Conservation (phyloP, 1,140 invertebrate genomes). For the Leptoteleia sp. region DNA sequence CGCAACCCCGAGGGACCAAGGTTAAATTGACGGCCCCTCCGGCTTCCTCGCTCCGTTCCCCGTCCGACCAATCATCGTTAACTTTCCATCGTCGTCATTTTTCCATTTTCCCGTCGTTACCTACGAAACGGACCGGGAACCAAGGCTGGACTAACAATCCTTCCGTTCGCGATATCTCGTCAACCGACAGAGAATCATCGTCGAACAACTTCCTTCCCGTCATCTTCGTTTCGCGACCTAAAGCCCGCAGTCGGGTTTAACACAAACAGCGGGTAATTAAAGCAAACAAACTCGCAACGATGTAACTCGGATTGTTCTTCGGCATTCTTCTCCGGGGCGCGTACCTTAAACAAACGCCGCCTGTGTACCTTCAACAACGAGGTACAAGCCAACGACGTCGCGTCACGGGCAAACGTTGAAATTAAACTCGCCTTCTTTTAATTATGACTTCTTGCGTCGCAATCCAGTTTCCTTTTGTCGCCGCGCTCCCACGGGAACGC, state of each 20-base stretch:
- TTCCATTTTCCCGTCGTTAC: neutral
- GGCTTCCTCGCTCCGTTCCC: no score
- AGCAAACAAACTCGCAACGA: constrained; percentile 7
- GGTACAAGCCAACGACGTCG: constrained; percentile 13
- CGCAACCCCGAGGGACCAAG: neutral
- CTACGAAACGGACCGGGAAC: no score
- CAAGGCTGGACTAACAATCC: no score
- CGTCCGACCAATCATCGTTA: no score
- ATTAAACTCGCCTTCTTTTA: constrained; percentile 33
- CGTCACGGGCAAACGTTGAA: constrained; percentile 22
- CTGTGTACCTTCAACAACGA: no score
- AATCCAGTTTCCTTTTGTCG: no score
- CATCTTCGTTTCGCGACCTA: no score
- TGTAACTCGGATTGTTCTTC: constrained; percentile 16
- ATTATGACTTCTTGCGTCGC: constrained; percentile 36
- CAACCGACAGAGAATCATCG: no score
- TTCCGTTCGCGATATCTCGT: no score
- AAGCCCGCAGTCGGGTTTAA: neutral
- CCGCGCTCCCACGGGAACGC: no score
- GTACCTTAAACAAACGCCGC: constrained; percentile 7
- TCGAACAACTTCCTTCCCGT: no score
- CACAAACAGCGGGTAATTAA: constrained; percentile 15
- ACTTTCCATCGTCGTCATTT: neutral
- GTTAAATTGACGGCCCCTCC: neutral
- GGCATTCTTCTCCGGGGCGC: constrained; percentile 1